Base-by-base conservation (phyloP, 2,888 invertebrate genomes). In the Himalopsyche anomala region DNA sequence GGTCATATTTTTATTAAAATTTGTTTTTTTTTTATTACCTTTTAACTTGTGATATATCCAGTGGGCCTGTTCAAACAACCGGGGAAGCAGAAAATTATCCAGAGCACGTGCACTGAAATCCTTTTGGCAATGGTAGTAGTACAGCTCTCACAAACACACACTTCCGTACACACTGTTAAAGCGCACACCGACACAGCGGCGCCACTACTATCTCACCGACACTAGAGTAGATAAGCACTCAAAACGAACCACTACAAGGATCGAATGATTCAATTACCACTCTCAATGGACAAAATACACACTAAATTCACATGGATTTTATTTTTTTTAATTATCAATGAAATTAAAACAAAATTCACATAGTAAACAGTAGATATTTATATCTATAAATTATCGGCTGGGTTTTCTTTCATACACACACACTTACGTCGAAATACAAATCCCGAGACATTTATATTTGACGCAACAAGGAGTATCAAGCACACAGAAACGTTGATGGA, bases 91-190 rank as follows among this genome's bases (percentile, higher is more conserved):
- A 83, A 84, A 83, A 84, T 40, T 56, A 79, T 85, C 87, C 84
- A 84, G 82, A 87, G 84, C 87, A 85, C 87, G 87, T 87, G 87
- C 87, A 87, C 87, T 85, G 87, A 87, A 87, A 87, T 87, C 87
- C 87, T 87, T 85, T 69, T 12, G 45, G 79, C 51, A 40, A 82
- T 82, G 54, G 86, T 84, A 40, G 86, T 84, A 40, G 81, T 62
- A 82, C 56, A 80, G 62, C 62, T 80, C 83, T 85, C 84, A 87
- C 85, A 83, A 19, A 62, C 83, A 83, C 81, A 87, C 87, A 82
- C 28, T 36, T 55, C 82, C 82, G 38, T 56, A 62, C 62, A 62
- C 62, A 82, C 86, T 79, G 86, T 42, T 79, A 81, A 62, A 19
- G 45, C 83, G 82, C 83, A 83, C 83, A 86, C 51, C 69, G 82